These are phyloP conservation scores for Tinamus guttatus DNA, from an alignment of 2,113 vertebrate species.

Conservation along the genomic window DNA sequence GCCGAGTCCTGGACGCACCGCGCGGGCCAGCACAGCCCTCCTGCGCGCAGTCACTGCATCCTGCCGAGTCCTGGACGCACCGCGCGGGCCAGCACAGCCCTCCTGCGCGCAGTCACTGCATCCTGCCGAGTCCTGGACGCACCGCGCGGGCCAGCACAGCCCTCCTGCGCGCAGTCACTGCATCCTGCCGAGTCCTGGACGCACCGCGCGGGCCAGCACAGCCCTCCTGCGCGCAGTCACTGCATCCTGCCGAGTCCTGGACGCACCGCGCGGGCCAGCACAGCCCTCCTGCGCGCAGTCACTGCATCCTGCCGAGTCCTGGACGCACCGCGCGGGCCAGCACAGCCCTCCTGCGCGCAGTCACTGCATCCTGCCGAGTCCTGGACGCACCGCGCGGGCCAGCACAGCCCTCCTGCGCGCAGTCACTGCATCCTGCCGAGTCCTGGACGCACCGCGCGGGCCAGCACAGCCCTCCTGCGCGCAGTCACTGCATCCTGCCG, in stretches of 20 bases:
- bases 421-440: no score
- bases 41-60: no score
- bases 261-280: rapidly evolving
- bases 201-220: rapidly evolving
- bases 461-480: rapidly evolving
- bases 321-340: rapidly evolving
- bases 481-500: no score
- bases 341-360: rapidly evolving
- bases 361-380: no score
- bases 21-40: rapidly evolving
- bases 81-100: rapidly evolving
- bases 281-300: rapidly evolving
- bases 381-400: rapidly evolving
- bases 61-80: no score
- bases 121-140: no score
- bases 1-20: rapidly evolving
- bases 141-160: rapidly evolving
- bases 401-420: rapidly evolving
- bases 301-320: no score
- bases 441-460: rapidly evolving
- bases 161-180: no score
- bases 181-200: no score
- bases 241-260: no score
- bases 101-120: no score
- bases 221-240: rapidly evolving